Percentiles rank a stretch among this genome's conserved stretches.
Evolutionary conservation across 35 echinoderm and acorn worm genomes (phyloP).

Genomic region (Diadema setosum): DNA sequence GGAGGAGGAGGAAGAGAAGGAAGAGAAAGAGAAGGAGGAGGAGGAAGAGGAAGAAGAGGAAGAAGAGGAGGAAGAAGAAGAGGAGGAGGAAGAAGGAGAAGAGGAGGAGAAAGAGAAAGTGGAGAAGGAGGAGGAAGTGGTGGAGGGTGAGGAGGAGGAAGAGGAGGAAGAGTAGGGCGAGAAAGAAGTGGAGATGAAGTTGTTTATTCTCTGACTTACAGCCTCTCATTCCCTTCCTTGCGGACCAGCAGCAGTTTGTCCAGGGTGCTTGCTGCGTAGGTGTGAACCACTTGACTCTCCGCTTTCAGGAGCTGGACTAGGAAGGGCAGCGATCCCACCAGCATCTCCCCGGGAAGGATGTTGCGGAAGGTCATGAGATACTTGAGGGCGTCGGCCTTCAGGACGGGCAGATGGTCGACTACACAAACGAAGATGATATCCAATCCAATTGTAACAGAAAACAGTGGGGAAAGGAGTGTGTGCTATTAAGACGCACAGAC

Average conservation of each 20-base stretch:
- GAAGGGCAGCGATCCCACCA: slow-evolving; percentile 46
- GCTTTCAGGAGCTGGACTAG: slow-evolving; percentile 74
- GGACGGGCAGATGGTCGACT: slow-evolving; percentile 84
- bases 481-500: neutral
- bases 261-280: slow-evolving; percentile 79
- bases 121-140: too few species aligned
- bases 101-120: too few species aligned
- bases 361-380: slow-evolving; percentile 86
- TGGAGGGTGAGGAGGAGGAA: too few species aligned
- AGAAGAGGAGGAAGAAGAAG: too few species aligned
- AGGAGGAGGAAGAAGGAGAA: too few species aligned
- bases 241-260: slow-evolving; percentile 66
- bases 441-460: too few species aligned
- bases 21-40: too few species aligned
- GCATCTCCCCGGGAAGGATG: slow-evolving; percentile 56
- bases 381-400: slow-evolving; percentile 95
- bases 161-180: too few species aligned
- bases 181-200: too few species aligned
- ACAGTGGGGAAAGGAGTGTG: neutral
- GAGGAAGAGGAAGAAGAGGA: too few species aligned
- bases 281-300: slow-evolving; percentile 93
- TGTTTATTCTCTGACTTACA: neutral
- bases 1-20: too few species aligned
- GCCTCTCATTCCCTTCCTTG: neutral
- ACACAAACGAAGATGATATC: neutral